Conservation (phyloP, 23 tunicate genomes). For the Trididemnum miniatum region DNA sequence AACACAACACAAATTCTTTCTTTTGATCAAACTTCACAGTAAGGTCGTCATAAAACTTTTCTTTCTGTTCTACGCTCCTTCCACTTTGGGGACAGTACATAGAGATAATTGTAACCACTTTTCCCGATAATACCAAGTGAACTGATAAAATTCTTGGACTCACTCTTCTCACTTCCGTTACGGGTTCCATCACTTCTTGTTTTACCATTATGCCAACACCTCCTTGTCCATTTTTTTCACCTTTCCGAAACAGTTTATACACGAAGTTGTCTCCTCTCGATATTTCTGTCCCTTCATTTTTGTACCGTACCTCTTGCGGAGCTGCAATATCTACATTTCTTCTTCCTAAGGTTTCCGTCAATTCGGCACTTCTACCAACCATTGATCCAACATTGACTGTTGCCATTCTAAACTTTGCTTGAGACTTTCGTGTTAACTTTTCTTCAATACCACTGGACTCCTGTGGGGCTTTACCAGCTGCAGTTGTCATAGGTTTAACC, state of each 20-base stretch:
- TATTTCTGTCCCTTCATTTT: background rate
- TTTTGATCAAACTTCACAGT: background rate
- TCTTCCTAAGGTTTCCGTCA: conserved; percentile 4
- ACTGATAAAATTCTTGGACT: background rate
- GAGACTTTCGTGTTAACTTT: background rate
- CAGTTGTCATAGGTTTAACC: background rate
- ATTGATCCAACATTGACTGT: conserved; percentile 1
- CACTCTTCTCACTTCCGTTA: conserved; percentile 18
- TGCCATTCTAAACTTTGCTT: conserved; percentile 5
- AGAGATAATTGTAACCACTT: background rate
- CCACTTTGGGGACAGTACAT: background rate
- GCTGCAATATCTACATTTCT: background rate
- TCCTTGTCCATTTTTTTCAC: background rate
- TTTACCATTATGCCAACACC: conserved; percentile 4
- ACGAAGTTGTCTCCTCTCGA: background rate
- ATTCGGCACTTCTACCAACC: conserved; percentile 19
- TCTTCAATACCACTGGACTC: background rate
- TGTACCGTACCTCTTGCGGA: conserved; percentile 7
- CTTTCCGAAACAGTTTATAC: conserved; percentile 4
- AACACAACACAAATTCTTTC: background rate
- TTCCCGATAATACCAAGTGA: background rate
- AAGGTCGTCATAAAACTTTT: conserved; percentile 5
- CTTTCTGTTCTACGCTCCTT: conserved; percentile 13
- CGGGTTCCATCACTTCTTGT: background rate
- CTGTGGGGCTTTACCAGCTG: background rate